Conservation (phyloP, 1,140 invertebrate genomes). For the Drosophila ficusphila region DNA sequence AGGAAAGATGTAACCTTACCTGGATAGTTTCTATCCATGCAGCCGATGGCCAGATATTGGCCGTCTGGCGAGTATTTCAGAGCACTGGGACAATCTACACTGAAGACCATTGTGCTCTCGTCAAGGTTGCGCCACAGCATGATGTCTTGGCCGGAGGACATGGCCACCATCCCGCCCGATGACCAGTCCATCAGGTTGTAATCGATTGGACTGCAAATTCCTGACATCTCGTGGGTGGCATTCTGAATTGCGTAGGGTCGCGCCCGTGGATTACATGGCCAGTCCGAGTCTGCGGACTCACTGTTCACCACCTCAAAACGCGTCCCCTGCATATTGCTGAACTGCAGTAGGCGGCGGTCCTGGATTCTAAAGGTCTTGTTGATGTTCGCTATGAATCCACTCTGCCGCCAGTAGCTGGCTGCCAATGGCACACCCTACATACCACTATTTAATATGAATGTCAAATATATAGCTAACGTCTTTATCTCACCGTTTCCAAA, state of each 20-base stretch:
- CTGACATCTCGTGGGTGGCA: conserved; percentile 75
- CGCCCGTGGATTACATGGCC: conserved; percentile 63
- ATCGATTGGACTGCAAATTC: conserved; percentile 42
- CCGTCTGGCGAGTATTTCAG: conserved; percentile 69
- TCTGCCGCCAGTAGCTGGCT: conserved; percentile 67
- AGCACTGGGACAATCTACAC: conserved; percentile 54
- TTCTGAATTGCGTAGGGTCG: conserved; percentile 59
- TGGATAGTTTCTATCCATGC: conserved; percentile 51
- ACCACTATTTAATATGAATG: not conserved
- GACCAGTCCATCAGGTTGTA: conserved; percentile 80
- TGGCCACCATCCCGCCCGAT: conserved; percentile 59
- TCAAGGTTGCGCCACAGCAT: conserved; percentile 68
- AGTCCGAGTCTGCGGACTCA: conserved; percentile 43
- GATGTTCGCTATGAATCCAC: conserved; percentile 41
- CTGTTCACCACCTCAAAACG: not conserved
- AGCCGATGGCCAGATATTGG: conserved; percentile 66
- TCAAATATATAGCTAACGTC: too few species aligned
- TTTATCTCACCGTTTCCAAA: conserved; percentile 41
- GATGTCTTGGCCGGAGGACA: conserved; percentile 66
- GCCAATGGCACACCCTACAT: conserved; percentile 20
- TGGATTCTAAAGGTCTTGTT: conserved; percentile 52
- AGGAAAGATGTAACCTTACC: conserved; percentile 17
- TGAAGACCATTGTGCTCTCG: conserved; percentile 69
- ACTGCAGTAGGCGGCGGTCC: conserved; percentile 56
- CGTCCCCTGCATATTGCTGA: conserved; percentile 32